Conservation (phyloP, 2,888 invertebrate genomes). For the Acleris emargana region DNA sequence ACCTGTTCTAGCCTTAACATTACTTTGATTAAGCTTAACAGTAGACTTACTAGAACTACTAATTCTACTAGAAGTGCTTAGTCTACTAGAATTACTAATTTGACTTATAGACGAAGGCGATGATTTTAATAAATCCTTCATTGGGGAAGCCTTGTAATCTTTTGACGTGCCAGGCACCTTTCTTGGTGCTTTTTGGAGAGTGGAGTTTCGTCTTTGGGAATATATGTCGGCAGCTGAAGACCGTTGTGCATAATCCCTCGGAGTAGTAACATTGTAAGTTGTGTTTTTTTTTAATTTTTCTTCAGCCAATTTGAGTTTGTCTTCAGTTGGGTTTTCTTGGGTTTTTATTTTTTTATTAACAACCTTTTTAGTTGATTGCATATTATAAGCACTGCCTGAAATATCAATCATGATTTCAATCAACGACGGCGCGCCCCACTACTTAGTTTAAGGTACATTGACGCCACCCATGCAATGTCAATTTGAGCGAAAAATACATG, state of each 20-base stretch:
- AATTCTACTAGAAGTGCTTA: conserved; percentile 41
- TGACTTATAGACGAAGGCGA: conserved; percentile 59
- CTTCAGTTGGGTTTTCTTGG: conserved; percentile 55
- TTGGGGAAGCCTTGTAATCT: conserved; percentile 55
- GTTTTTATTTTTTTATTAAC: conserved; percentile 45
- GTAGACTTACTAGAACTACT: conserved; percentile 39
- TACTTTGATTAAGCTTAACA: conserved; percentile 41
- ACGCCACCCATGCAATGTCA: too few species aligned
- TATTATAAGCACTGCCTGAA: conserved; percentile 38
- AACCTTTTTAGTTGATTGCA: conserved; percentile 52
- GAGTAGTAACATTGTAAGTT: conserved; percentile 56
- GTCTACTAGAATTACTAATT: conserved; percentile 40
- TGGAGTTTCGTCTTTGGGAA: conserved; percentile 54
- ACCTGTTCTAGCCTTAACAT: conserved; percentile 40
- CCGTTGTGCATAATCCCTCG: conserved; percentile 60
- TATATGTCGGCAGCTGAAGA: conserved; percentile 68
- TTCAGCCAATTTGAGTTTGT: conserved; percentile 48
- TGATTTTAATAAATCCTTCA: conserved; percentile 64
- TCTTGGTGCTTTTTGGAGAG: conserved; percentile 53
- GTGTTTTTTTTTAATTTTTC: conserved; percentile 59
- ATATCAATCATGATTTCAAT: not conserved
- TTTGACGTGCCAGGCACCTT: conserved; percentile 48
- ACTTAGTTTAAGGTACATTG: too few species aligned
- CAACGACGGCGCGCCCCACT: not conserved
- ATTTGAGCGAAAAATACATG: too few species aligned